Conservation (phyloP, 2,797 vertebrate species). For the Silurus aristotelis region DNA sequence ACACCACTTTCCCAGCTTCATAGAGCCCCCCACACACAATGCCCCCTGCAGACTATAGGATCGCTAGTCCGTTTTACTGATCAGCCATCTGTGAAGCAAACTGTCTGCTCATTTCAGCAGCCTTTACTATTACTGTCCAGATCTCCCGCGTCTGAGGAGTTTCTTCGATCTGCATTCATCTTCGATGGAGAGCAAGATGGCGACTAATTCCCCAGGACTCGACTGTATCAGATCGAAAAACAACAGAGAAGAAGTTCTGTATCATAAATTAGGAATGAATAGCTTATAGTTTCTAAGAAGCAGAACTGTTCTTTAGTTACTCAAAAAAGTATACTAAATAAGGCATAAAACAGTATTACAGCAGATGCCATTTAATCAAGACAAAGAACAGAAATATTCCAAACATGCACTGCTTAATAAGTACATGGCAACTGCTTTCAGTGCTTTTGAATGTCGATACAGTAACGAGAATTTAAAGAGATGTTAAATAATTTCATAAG, state of each 20-base stretch:
- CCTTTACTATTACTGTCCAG: slow-evolving; percentile 69
- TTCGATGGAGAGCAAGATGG: slow-evolving; percentile 13
- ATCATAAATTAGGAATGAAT: background rate
- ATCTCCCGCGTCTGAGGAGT: slow-evolving; percentile 57
- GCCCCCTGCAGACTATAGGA: slow-evolving; percentile 52
- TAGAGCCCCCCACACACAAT: background rate
- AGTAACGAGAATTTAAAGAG: background rate
- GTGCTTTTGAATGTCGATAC: background rate
- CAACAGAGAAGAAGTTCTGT: background rate
- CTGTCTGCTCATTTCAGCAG: slow-evolving; percentile 66
- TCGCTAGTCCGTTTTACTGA: slow-evolving; percentile 71
- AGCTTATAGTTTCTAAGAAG: background rate
- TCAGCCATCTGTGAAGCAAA: slow-evolving; percentile 79
- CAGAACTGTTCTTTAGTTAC: background rate
- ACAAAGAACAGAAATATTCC: slow-evolving; percentile 1
- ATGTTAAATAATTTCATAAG: background rate
- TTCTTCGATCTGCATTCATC: slow-evolving; percentile 9
- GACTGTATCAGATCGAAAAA: background rate
- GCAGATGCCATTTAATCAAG: background rate
- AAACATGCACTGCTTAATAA: no score
- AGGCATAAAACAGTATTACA: background rate
- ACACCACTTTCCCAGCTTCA: slow-evolving; percentile 29
- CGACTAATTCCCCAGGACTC: slow-evolving; percentile 17
- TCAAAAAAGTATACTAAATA: background rate
- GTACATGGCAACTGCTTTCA: background rate